Conservation (phyloP, 1,140 invertebrate species). For the Bathynomus jamesi region DNA sequence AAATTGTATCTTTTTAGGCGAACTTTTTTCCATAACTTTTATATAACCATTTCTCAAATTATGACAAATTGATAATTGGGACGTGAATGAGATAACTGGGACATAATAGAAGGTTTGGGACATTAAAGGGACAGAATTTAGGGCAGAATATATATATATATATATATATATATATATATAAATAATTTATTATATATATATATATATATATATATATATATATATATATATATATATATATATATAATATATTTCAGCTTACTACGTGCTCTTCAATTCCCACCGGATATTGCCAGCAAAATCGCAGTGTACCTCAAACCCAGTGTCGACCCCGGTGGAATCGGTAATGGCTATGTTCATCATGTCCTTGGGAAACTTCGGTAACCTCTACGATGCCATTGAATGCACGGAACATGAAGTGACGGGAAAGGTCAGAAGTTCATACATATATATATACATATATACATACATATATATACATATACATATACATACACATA, state of each 20-base stretch:
- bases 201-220: slow-evolving; percentile 2
- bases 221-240: slow-evolving; percentile 2
- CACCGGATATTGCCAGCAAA: slow-evolving; percentile 45
- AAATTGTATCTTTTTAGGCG: too few species aligned
- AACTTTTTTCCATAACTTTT: too few species aligned
- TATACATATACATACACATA: not conserved
- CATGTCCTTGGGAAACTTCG: slow-evolving; percentile 94
- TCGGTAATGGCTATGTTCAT: slow-evolving; percentile 95
- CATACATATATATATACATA: not conserved
- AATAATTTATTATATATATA: not conserved
- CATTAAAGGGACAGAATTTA: too few species aligned
- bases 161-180: slow-evolving; percentile 2
- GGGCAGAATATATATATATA: not conserved
- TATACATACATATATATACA: not conserved
- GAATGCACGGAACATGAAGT: slow-evolving; percentile 77
- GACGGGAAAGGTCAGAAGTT: slow-evolving; percentile 66
- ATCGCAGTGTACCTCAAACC: slow-evolving; percentile 64
- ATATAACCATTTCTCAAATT: too few species aligned
- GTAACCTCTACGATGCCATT: slow-evolving; percentile 84
- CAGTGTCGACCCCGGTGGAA: slow-evolving; percentile 81
- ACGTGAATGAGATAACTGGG: too few species aligned
- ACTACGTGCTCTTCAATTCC: slow-evolving; percentile 83
- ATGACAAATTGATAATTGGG: too few species aligned
- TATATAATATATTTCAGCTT: slow-evolving; percentile 51
- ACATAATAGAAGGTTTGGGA: too few species aligned